Conservation (phyloP, 2,888 invertebrate genomes). For the Limnephilus marmoratus region DNA sequence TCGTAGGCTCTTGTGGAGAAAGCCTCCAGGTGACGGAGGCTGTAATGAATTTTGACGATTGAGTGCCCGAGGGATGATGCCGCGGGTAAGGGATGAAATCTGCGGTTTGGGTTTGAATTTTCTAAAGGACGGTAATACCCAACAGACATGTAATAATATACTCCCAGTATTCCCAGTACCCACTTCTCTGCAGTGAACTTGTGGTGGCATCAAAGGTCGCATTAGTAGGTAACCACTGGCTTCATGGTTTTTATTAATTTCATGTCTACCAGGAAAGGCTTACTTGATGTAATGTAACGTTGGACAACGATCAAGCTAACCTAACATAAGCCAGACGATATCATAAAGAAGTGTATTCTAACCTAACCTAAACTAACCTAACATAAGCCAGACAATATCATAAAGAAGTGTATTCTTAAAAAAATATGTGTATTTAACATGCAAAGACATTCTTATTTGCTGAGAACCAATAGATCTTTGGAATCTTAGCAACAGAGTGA, state of each 20-base stretch:
- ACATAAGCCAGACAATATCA: too few species aligned
- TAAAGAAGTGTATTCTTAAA: too few species aligned
- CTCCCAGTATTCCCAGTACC: background rate
- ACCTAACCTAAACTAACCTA: too few species aligned
- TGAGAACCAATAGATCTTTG: too few species aligned
- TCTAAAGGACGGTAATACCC: background rate
- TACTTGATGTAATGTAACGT: too few species aligned
- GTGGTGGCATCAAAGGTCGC: background rate
- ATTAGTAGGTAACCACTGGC: background rate
- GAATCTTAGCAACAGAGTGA: too few species aligned
- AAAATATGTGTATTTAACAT: too few species aligned
- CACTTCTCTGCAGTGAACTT: background rate
- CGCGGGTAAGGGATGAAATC: background rate
- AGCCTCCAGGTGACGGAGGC: background rate
- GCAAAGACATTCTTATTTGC: too few species aligned
- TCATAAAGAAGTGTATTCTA: too few species aligned
- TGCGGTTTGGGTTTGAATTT: background rate
- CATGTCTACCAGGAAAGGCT: background rate
- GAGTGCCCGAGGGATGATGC: background rate
- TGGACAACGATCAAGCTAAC: too few species aligned
- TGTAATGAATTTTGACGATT: constrained; percentile 14
- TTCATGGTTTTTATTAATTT: background rate
- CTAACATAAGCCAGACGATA: too few species aligned
- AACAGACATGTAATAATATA: background rate
- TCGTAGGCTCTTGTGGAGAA: background rate